Evolutionary conservation across 2,888 invertebrate species (phyloP), one percentile per base, ranked within the genome.

Genomic region (Epinotia demarniana): DNA sequence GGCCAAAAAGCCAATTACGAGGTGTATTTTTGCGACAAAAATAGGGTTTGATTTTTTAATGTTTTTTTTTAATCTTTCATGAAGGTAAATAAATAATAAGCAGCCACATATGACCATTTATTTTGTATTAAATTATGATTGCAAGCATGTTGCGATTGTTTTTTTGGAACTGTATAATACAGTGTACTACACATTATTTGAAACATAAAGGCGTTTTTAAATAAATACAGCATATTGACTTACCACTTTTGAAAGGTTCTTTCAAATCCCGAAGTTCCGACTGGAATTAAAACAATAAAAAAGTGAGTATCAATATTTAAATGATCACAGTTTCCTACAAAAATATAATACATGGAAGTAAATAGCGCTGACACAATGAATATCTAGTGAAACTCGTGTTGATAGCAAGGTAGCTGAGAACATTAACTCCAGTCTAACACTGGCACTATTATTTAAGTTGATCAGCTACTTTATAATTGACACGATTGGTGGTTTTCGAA

Each of bases 181-280:
- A n/a, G n/a, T n/a, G n/a, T n/a, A n/a, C 9, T 39, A 39, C 39
- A 39, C 39, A 8, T 9, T 0, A 9, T 9, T 1, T 39, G 8
- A 8, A 39, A 39, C 2, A 9, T 39, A 39, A 39, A 39, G 39
- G 39, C 8, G 39, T 39, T 39, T 39, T 39, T 16, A 13, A 23
- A 6, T 12, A 73, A 73, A 46, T 53, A 53, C 49, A 2, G 11
- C 19, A 12, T 33, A 60, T 18, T 11, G 12, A 80, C 89, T 89
- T 83, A 93, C 93, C 92, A 78, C 88, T 82, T 80, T 86, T 87
- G 74, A 90, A 91, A 0, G 93, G 92, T 78, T 91, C 91, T 75
- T 93, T 92, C 57, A 94, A 76, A 71, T 91, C 90, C 82, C 92
- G 92, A 1, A 94, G 81, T 79, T 94, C 93, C 0, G 88, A 83